phyloP scores from a whole-genome alignment of 1,140 invertebrate species.

The Tetramorium simillimum region DNA sequence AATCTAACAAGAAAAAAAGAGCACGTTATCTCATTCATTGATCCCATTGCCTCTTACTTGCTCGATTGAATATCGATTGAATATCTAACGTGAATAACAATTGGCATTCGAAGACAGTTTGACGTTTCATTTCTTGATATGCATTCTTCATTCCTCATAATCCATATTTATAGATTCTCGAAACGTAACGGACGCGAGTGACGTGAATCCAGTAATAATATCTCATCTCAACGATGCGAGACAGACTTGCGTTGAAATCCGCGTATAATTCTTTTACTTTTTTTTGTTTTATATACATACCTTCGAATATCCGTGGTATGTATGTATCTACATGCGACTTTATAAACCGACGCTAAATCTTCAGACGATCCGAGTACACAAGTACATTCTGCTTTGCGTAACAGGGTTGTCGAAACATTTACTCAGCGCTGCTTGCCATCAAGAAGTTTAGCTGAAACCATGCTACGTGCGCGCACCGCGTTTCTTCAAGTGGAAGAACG shows the following conservation, averaged over 20 bases:
- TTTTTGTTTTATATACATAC: neutral
- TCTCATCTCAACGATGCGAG: neutral
- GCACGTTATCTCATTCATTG: slow-evolving; percentile 5
- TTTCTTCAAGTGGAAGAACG: neutral
- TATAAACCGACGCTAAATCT: neutral
- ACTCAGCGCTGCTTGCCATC: neutral
- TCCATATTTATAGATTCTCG: slow-evolving; percentile 30
- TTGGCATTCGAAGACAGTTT: slow-evolving; percentile 38
- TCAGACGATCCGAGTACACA: neutral
- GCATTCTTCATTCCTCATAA: neutral
- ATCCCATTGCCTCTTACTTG: neutral
- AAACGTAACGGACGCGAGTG: neutral
- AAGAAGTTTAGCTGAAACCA: slow-evolving; percentile 8
- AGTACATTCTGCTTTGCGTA: neutral
- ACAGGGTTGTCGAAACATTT: neutral
- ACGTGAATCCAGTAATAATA: slow-evolving; percentile 6
- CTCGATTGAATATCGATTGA: slow-evolving; percentile 33
- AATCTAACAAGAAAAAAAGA: slow-evolving; percentile 34
- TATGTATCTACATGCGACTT: neutral
- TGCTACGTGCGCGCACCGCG: neutral
- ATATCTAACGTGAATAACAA: slow-evolving; percentile 42
- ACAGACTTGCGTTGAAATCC: neutral
- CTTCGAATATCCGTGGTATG: neutral
- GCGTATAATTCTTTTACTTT: neutral
- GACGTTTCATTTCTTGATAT: slow-evolving; percentile 51